phyloP scores from a whole-genome alignment of 2,797 vertebrate genomes.

The Hoplostethus mediterraneus region DNA sequence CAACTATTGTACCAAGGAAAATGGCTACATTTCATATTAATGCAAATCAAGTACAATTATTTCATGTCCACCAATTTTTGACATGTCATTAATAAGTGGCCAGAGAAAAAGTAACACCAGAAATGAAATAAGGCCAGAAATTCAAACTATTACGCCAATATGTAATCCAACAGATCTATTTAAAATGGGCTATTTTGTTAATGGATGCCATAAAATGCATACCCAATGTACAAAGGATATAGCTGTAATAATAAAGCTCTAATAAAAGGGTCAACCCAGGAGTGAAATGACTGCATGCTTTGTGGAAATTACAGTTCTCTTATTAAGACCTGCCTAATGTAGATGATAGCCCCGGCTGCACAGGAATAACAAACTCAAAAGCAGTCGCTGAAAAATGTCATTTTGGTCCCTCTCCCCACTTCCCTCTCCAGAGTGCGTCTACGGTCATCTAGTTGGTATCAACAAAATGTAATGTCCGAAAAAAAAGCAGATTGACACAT shows the following conservation, averaged over 20 bases:
- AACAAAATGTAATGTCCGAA: neutral
- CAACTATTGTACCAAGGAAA: slow-evolving; percentile 62
- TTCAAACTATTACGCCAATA: slow-evolving; percentile 13
- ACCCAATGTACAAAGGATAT: neutral
- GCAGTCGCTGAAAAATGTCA: neutral
- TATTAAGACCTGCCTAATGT: slow-evolving; percentile 1
- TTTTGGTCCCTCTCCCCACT: neutral
- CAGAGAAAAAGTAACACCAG: slow-evolving; percentile 17
- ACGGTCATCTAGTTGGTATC: neutral
- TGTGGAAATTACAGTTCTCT: neutral
- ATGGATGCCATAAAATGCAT: neutral
- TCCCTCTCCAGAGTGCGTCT: neutral
- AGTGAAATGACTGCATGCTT: slow-evolving; percentile 13
- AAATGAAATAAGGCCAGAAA: slow-evolving; percentile 22
- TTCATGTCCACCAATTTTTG: slow-evolving; percentile 39
- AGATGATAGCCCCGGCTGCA: neutral
- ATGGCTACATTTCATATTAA: slow-evolving; percentile 67
- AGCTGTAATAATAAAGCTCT: neutral
- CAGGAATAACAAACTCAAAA: slow-evolving; percentile 4
- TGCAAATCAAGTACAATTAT: slow-evolving; percentile 67
- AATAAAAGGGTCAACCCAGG: slow-evolving; percentile 8
- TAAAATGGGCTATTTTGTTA: slow-evolving; percentile 2
- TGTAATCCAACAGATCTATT: slow-evolving; percentile 28
- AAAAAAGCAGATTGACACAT: neutral
- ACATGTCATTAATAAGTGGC: slow-evolving; percentile 47